Percentiles rank a stretch among this genome's conserved stretches.
Evolutionary conservation across 2,888 invertebrate species (phyloP).

Genomic region (Limnephilus marmoratus): DNA sequence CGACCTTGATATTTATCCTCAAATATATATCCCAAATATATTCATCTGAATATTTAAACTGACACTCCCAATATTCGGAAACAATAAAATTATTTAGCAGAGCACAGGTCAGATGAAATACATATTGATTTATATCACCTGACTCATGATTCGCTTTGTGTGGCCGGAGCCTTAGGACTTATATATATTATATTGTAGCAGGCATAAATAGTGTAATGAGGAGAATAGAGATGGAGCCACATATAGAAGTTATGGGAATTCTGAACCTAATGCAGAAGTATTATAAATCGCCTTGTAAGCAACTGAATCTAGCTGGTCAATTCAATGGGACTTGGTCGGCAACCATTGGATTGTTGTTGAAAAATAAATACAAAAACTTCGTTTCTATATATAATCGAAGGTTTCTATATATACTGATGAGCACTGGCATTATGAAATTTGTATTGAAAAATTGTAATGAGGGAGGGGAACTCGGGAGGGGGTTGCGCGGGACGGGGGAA

Average conservation of each 20-base stretch:
- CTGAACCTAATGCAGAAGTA: constrained; percentile 6
- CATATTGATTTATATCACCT: background rate
- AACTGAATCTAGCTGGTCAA: constrained; percentile 4
- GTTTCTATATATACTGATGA: too few species aligned
- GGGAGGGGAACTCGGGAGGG: too few species aligned
- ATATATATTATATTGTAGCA: background rate
- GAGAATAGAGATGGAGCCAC: background rate
- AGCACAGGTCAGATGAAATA: background rate
- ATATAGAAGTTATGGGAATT: background rate
- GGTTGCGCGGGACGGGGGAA: too few species aligned
- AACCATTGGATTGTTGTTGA: background rate
- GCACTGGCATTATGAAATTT: too few species aligned
- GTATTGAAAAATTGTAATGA: too few species aligned
- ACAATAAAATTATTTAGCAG: background rate
- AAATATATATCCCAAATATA: too few species aligned
- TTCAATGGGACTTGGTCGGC: background rate
- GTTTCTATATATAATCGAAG: too few species aligned
- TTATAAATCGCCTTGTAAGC: constrained; percentile 41
- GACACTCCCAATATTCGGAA: background rate
- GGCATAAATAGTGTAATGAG: background rate
- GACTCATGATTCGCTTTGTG: constrained; percentile 23
- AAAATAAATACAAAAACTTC: background rate
- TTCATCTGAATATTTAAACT: too few species aligned
- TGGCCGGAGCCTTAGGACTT: constrained; percentile 29
- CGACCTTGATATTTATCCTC: too few species aligned